Percentiles rank a stretch among this genome's conserved stretches.
These are phyloP conservation scores for Bradypodion ventrale DNA, from an alignment of 2,797 vertebrate species.

Conservation along the genomic window DNA sequence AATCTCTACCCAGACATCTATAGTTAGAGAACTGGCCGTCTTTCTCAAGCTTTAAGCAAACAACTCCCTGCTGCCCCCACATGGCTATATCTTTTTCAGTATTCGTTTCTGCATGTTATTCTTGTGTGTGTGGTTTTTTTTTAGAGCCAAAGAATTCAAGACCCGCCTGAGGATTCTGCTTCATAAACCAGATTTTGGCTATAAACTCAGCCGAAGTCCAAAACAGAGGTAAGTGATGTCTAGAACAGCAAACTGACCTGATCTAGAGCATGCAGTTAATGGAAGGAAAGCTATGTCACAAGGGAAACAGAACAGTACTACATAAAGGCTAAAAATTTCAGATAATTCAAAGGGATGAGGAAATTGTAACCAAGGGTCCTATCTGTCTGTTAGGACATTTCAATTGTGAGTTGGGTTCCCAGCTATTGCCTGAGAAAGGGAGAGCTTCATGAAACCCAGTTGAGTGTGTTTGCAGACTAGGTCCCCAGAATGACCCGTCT, in stretches of 20 bases:
- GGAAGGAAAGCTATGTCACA: no score
- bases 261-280: no score
- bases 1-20: background rate
- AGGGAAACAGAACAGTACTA: background rate
- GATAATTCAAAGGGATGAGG: background rate
- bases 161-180: constrained; percentile 85
- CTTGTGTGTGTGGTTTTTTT: constrained; percentile 39
- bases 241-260: background rate
- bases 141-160: constrained; percentile 91
- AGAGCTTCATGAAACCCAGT: no score
- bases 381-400: background rate
- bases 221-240: constrained; percentile 69
- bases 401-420: constrained; percentile 5
- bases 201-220: constrained; percentile 56
- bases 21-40: background rate
- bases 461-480: background rate
- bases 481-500: background rate
- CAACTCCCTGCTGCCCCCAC: background rate
- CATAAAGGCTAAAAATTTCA: background rate
- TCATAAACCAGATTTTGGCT: constrained; percentile 80
- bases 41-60: background rate
- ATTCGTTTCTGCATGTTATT: background rate
- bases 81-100: background rate
- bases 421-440: no score
- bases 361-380: background rate